These are phyloP conservation scores for Petrocephalus zakoni DNA, from an alignment of 2,113 vertebrate species.

Conservation along the genomic window DNA sequence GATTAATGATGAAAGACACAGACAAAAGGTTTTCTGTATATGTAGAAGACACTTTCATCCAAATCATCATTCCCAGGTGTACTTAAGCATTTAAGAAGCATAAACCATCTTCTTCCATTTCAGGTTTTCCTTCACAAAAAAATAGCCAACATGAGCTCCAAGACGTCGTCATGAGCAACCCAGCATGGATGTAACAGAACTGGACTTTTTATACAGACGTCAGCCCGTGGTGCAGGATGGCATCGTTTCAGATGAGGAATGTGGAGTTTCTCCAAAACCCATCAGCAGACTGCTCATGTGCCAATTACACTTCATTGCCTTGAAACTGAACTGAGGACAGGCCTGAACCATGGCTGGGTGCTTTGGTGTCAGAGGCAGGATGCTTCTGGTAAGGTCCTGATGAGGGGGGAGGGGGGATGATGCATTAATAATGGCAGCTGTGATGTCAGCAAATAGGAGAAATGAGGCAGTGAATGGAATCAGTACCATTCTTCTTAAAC, in stretches of 20 bases:
- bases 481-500: not conserved
- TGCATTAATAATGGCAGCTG: not conserved
- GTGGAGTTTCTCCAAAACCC: not conserved
- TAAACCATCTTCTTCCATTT: constrained; percentile 32
- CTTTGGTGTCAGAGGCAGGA: not conserved
- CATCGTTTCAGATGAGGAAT: not conserved
- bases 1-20: not conserved
- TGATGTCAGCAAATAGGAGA: not conserved
- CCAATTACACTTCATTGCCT: not conserved
- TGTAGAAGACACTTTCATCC: not conserved
- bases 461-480: not conserved
- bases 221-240: not conserved
- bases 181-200: not conserved
- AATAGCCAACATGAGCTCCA: constrained; percentile 36
- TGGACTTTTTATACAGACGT: not conserved
- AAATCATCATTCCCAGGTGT: not conserved
- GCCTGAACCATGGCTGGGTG: not conserved
- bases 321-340: not conserved
- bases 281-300: not conserved
- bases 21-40: not conserved
- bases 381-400: not conserved
- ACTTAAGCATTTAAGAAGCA: not conserved
- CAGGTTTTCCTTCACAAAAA: constrained; percentile 67
- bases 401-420: not conserved
- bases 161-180: not conserved